Conservation (phyloP, 2,113 vertebrate species). For the Astatoreochromis straeleni region DNA sequence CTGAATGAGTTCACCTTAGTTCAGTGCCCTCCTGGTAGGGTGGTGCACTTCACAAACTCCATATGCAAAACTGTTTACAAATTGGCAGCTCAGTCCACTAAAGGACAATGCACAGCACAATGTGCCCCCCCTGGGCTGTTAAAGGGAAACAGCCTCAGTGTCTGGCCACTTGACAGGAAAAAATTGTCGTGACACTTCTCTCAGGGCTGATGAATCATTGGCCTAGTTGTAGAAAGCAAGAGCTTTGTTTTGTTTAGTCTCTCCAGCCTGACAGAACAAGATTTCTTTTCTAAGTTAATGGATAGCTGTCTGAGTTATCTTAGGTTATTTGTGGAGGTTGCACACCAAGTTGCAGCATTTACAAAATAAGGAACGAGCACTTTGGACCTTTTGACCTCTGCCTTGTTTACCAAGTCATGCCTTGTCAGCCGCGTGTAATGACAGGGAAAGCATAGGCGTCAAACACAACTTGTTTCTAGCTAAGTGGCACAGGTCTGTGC, state of each 20-base stretch:
- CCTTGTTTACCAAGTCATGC: neutral
- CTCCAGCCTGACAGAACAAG: neutral
- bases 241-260: neutral
- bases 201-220: neutral
- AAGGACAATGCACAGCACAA: neutral
- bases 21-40: neutral
- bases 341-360: neutral
- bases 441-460: neutral
- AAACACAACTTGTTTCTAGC: neutral
- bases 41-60: neutral
- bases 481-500: neutral
- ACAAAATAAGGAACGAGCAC: neutral
- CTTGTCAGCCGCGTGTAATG: neutral
- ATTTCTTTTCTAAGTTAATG: neutral
- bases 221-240: neutral
- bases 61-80: neutral
- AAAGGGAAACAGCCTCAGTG: neutral
- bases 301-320: neutral
- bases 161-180: neutral
- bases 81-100: neutral
- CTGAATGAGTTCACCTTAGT: neutral
- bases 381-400: neutral
- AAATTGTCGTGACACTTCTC: neutral
- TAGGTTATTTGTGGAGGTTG: neutral
- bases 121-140: neutral